These are phyloP conservation scores for Lepidotrigona ventralis DNA, from an alignment of 1,140 invertebrate genomes.

Conservation along the genomic window DNA sequence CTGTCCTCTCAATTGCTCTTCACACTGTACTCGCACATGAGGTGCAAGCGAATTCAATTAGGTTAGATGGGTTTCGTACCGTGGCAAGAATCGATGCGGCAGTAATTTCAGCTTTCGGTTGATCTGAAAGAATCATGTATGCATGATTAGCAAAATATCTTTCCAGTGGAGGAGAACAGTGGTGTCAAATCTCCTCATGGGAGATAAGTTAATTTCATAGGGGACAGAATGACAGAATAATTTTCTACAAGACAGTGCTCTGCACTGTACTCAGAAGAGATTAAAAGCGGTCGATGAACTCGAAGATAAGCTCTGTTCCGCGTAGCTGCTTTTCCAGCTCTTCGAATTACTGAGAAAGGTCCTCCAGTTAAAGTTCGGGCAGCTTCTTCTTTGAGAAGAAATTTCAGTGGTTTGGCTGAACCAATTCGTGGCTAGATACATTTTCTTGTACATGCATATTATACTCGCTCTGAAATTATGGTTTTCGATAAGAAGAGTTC, in stretches of 20 bases:
- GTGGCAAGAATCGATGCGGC: not conserved
- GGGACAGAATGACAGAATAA: not conserved
- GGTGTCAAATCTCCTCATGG: not conserved
- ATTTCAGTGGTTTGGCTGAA: not conserved
- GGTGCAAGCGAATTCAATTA: constrained; percentile 14
- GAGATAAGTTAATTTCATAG: not conserved
- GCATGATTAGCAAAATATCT: not conserved
- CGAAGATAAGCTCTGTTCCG: not conserved
- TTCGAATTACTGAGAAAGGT: not conserved
- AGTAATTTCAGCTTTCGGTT: not conserved
- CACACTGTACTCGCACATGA: not conserved
- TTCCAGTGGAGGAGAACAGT: not conserved
- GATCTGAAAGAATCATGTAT: not conserved
- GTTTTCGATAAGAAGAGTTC: not conserved
- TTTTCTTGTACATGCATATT: not conserved
- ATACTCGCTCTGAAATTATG: not conserved
- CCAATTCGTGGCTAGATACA: not conserved
- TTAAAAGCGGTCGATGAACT: constrained; percentile 1
- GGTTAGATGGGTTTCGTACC: not conserved
- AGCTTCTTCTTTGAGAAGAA: not conserved
- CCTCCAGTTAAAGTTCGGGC: not conserved
- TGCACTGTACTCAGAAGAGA: not conserved
- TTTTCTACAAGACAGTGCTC: not conserved
- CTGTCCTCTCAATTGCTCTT: not conserved
- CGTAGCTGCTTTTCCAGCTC: not conserved